Conservation (phyloP, 2,797 vertebrate genomes). For the Rhinoraja longicauda region DNA sequence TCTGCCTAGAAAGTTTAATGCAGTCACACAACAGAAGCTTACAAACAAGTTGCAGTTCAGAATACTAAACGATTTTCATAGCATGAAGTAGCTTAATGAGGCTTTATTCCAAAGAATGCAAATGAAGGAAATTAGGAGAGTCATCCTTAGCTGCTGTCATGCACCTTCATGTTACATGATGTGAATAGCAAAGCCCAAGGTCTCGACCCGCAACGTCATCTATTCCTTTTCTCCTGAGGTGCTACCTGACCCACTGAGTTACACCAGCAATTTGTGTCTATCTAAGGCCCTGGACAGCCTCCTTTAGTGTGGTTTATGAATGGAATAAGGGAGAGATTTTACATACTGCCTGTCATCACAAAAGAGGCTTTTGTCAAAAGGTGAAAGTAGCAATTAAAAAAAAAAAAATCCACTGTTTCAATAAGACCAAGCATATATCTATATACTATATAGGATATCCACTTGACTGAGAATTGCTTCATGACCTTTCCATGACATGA, state of each 20-base stretch:
- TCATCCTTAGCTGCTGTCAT: background rate
- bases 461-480: no score
- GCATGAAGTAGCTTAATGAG: background rate
- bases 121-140: background rate
- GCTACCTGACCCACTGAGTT: no score
- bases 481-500: no score
- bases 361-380: background rate
- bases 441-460: no score
- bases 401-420: background rate
- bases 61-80: background rate
- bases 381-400: background rate
- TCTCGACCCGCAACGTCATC: no score
- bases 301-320: background rate
- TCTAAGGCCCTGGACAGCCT: background rate
- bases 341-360: background rate
- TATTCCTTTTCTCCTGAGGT: no score
- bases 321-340: background rate
- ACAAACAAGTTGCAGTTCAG: background rate
- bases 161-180: no score
- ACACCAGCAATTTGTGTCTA: background rate
- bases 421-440: background rate
- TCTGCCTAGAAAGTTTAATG: conserved; percentile 2
- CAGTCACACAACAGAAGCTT: background rate
- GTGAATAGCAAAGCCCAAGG: no score
- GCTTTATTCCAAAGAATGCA: background rate